phyloP scores from a whole-genome alignment of 2,888 invertebrate genomes.

The Brachycybe producta region DNA sequence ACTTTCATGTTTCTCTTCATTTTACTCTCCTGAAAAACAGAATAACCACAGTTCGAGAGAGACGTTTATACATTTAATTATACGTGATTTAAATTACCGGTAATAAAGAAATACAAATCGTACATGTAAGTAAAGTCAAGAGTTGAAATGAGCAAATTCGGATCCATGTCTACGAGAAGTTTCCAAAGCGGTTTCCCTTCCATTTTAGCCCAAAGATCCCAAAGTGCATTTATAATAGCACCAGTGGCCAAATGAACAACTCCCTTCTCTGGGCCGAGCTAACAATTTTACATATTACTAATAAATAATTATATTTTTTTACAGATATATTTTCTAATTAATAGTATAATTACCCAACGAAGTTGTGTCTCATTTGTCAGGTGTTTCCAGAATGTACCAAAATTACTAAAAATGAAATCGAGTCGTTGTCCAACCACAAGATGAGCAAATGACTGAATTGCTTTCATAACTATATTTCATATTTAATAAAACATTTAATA shows the following conservation, averaged over 20 bases:
- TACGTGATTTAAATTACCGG: background rate
- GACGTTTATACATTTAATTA: constrained; percentile 3
- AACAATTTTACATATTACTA: background rate
- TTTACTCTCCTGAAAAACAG: no score
- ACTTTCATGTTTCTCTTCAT: no score
- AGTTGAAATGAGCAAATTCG: constrained; percentile 67
- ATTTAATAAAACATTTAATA: constrained; percentile 39
- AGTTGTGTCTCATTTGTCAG: constrained; percentile 78
- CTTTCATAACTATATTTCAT: constrained; percentile 56
- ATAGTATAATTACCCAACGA: constrained; percentile 68
- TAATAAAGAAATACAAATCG: constrained; percentile 22
- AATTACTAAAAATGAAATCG: constrained; percentile 59
- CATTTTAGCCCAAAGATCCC: constrained; percentile 81
- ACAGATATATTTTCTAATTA: background rate
- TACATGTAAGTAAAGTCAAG: constrained; percentile 70
- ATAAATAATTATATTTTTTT: constrained; percentile 4
- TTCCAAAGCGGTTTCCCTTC: constrained; percentile 79
- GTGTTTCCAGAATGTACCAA: constrained; percentile 62
- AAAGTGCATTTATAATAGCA: constrained; percentile 75
- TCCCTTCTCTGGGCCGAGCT: constrained; percentile 86
- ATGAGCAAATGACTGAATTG: constrained; percentile 54
- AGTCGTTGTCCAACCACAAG: constrained; percentile 54
- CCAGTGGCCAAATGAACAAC: constrained; percentile 75
- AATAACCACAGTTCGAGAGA: no score
- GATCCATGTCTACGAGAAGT: constrained; percentile 64